Base-by-base conservation (phyloP, 1,140 invertebrate species). In the Drosophila novamexicana region DNA sequence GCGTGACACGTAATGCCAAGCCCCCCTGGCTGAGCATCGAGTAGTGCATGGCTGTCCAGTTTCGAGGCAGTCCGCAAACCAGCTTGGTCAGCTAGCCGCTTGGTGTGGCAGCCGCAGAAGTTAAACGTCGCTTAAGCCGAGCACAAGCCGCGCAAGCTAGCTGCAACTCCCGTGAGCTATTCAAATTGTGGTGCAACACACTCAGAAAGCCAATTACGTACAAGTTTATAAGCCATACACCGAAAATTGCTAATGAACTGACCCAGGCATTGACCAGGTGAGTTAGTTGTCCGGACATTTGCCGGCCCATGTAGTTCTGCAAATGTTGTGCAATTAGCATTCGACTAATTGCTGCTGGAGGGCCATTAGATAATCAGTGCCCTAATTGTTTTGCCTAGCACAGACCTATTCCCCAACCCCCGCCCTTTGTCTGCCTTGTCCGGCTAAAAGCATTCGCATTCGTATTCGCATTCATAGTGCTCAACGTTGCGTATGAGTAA, bases 401-500 rank as follows among this genome's bases (percentile, higher is more conserved):
- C 29, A 36, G 4, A n/a, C 42, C 14, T 7, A n/a, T 14, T 14
- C 7, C 52, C 7, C 14, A 36, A 18, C 2, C 9, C 6, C 22
- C 6, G 7, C 36, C 12, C 53, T 40, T 29, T 9, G 5, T 34
- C 2, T 6, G 7, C 7, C 29, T 7, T 42, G 40, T 10, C 12
- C 9, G 18, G 54, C 36, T 34, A 40, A 49, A 54, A 50, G 50
- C 49, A 54, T 18, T 37, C 12, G 37, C 44, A 69, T 63, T 42
- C 12, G 37, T 37, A 69, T 63, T 42, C 12, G 42, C 57, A 59
- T 36, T 59, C 57, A 34, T 29, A 9, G 8, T 50, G 54, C 29
- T 16, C 79, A 80, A 72, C 79, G 77, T 83, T 88, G 83, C 84
- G 83, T 80, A 88, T 89, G 73, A 68, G 79, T 57, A 53, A 88